Evolutionary conservation across 2,888 invertebrate species (phyloP).

Genomic region (Epirrhoe tristata): DNA sequence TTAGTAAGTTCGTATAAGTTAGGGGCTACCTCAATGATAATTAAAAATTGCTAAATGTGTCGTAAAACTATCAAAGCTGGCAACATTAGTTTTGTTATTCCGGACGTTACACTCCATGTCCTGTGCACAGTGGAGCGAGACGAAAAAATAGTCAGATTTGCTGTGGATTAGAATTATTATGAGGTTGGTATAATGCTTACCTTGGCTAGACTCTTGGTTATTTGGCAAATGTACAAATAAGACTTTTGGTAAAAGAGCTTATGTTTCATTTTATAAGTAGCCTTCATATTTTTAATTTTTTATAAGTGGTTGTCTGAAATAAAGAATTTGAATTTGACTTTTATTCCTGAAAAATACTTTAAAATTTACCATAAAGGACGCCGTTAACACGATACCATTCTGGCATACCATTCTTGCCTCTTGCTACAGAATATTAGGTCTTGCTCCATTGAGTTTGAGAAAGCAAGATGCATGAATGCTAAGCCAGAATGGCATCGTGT

Average conservation of each 20-base stretch:
- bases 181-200: not conserved
- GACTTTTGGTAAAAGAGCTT: not conserved
- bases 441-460: too few relatives aligned
- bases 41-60: not conserved
- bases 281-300: too few relatives aligned
- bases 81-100: constrained; percentile 51
- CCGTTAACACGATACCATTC: too few relatives aligned
- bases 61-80: constrained; percentile 15
- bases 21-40: not conserved
- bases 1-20: not conserved
- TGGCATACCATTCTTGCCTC: too few relatives aligned
- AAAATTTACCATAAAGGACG: too few relatives aligned
- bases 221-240: not conserved
- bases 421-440: too few relatives aligned
- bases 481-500: too few relatives aligned
- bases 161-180: constrained; percentile 12
- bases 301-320: too few relatives aligned
- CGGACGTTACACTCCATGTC: constrained; percentile 56
- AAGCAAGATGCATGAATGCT: too few relatives aligned
- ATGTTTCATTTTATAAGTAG: too few relatives aligned
- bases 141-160: constrained; percentile 41
- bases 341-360: too few relatives aligned
- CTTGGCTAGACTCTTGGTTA: not conserved
- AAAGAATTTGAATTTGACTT: too few relatives aligned
- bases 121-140: constrained; percentile 54